These are phyloP conservation scores for Ramazzottius varieornatus DNA, from an alignment of 2,888 invertebrate species.

Conservation along the genomic window DNA sequence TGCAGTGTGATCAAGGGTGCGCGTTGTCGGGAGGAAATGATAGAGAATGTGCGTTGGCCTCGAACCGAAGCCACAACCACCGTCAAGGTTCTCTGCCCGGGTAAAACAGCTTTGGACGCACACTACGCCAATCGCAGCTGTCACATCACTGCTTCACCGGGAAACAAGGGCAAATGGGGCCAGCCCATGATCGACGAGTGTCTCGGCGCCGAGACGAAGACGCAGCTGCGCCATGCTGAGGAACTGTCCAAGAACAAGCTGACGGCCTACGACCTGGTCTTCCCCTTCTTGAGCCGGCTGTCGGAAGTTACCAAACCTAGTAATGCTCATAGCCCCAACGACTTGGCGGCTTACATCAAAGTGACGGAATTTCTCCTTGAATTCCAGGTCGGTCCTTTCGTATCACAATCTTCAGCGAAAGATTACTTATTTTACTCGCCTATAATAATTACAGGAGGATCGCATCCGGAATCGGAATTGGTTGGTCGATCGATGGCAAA, in stretches of 20 bases:
- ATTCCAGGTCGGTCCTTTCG: background rate
- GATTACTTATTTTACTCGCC: too few relatives aligned
- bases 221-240: background rate
- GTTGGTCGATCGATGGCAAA: background rate
- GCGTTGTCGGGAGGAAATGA: slow-evolving; percentile 20
- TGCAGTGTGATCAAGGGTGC: slow-evolving; percentile 21
- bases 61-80: slow-evolving; percentile 18
- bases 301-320: background rate
- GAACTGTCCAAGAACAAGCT: background rate
- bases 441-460: background rate
- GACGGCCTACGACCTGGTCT: background rate
- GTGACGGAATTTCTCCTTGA: background rate
- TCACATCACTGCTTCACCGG: background rate
- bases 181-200: background rate
- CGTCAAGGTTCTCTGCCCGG: slow-evolving; percentile 17
- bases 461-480: background rate
- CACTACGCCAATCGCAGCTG: background rate
- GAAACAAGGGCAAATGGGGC: background rate
- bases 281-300: background rate
- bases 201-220: background rate
- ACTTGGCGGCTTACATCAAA: background rate
- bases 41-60: slow-evolving; percentile 21
- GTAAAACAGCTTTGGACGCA: slow-evolving; percentile 9
- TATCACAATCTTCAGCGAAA: background rate
- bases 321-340: background rate